Conservation (phyloP, 2,797 vertebrate genomes). For the Cossypha niveicapilla region DNA sequence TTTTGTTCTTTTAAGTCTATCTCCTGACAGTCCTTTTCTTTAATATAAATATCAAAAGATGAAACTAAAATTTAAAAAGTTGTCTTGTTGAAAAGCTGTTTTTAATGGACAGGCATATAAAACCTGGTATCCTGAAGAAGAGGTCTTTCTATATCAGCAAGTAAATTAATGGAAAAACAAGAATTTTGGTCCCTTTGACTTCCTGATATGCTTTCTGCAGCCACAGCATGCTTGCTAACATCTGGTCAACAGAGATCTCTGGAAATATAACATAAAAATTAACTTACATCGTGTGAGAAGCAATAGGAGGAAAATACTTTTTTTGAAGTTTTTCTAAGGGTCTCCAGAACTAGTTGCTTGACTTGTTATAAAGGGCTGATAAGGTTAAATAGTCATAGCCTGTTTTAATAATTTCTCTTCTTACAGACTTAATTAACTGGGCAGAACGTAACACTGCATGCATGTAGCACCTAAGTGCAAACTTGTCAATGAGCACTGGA, state of each 20-base stretch:
- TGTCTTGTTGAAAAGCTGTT: not conserved
- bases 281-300: not conserved
- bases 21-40: not conserved
- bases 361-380: not conserved
- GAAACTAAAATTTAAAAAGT: not conserved
- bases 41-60: not conserved
- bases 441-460: not conserved
- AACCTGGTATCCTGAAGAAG: not conserved
- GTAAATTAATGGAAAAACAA: not conserved
- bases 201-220: not conserved
- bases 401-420: not conserved
- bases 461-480: not conserved
- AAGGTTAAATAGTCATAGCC: not conserved
- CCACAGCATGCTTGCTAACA: not conserved
- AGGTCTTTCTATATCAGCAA: not conserved
- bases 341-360: not conserved
- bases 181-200: not conserved
- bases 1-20: not conserved
- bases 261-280: not conserved
- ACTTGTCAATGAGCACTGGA: not conserved
- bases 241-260: not conserved
- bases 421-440: not conserved
- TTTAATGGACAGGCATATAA: not conserved
- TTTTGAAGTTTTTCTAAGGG: not conserved
- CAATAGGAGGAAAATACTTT: not conserved